A percentile compares a stretch with the other conserved stretches of the same genome.
Conservation (phyloP, 2,113 vertebrate genomes). For the Apistogramma diplotaenia region DNA sequence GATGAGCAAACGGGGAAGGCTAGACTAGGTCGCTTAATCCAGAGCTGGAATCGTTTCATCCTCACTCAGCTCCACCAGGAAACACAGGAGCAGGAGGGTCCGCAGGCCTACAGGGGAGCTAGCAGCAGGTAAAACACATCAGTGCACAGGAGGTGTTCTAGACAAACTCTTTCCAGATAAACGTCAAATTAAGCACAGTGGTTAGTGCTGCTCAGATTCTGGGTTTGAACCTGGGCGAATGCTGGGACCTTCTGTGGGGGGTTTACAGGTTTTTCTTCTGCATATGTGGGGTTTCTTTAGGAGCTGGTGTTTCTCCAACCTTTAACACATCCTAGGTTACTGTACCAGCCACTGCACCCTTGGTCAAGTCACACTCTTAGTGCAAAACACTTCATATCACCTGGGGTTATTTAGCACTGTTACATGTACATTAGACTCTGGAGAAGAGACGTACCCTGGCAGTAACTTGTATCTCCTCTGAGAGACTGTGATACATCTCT, state of each 20-base stretch:
- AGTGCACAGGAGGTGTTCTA: not conserved
- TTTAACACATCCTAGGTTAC: not conserved
- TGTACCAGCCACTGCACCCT: accelerated
- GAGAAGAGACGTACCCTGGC: not conserved
- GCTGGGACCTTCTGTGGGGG: no score
- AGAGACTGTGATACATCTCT: not conserved
- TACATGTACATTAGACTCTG: not conserved
- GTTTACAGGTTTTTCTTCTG: no score
- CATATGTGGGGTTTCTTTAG: not conserved
- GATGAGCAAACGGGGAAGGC: slow-evolving; percentile 96
- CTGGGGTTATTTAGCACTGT: not conserved
- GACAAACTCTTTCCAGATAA: not conserved
- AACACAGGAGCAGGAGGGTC: slow-evolving; percentile 94
- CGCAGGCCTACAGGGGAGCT: slow-evolving; percentile 91
- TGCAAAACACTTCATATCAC: not conserved
- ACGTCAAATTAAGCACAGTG: not conserved
- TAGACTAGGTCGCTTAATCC: slow-evolving; percentile 89
- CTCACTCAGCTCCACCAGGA: slow-evolving; percentile 98
- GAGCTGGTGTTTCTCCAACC: not conserved
- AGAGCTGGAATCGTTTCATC: slow-evolving; percentile 99
- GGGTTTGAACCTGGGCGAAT: not conserved
- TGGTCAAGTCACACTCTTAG: not conserved
- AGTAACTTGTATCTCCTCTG: not conserved
- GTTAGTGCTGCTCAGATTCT: not conserved
- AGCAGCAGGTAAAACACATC: slow-evolving; percentile 81